Percentiles rank a stretch among this genome's conserved stretches.
These are phyloP conservation scores for Desmophyllum pertusum DNA, from an alignment of 92 coral and sea anemone genomes.

Conservation along the genomic window DNA sequence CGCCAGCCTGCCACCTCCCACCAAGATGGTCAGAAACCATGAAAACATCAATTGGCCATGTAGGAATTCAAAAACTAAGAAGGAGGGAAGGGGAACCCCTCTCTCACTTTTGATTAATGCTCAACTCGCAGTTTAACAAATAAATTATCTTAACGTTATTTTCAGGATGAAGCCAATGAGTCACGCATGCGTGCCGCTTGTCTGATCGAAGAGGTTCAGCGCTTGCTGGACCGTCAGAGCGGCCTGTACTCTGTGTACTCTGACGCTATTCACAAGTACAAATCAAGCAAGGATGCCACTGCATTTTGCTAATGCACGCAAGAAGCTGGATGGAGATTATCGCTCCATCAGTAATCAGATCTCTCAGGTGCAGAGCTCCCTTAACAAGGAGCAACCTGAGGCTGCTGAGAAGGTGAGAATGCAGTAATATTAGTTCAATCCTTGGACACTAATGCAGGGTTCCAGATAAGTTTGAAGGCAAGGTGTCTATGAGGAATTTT, in stretches of 20 bases:
- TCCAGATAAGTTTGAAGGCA: no score
- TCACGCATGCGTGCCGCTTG: slow-evolving; percentile 99
- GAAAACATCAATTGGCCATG: neutral
- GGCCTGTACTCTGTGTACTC: slow-evolving; percentile 94
- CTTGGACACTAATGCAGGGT: no score
- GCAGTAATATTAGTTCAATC: no score
- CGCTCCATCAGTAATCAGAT: slow-evolving; percentile 90
- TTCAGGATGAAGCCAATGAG: slow-evolving; percentile 93
- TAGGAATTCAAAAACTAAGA: neutral
- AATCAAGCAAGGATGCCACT: slow-evolving; percentile 85
- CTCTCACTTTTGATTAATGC: neutral
- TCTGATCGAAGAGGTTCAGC: slow-evolving; percentile 86
- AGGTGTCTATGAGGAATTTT: no score
- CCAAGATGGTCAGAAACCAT: no score
- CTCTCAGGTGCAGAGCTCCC: slow-evolving; percentile 78
- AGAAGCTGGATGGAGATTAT: slow-evolving; percentile 95
- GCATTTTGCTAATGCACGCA: slow-evolving; percentile 93
- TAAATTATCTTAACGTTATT: no score
- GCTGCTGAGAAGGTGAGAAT: slow-evolving; percentile 84
- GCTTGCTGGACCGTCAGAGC: slow-evolving; percentile 90
- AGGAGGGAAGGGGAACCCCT: neutral
- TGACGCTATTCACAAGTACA: slow-evolving; percentile 92
- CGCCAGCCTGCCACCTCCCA: no score
- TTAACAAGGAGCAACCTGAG: slow-evolving; percentile 93
- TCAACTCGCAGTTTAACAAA: no score